Conservation (phyloP, 2,113 vertebrate species). For the Benitochromis conjunctus region DNA sequence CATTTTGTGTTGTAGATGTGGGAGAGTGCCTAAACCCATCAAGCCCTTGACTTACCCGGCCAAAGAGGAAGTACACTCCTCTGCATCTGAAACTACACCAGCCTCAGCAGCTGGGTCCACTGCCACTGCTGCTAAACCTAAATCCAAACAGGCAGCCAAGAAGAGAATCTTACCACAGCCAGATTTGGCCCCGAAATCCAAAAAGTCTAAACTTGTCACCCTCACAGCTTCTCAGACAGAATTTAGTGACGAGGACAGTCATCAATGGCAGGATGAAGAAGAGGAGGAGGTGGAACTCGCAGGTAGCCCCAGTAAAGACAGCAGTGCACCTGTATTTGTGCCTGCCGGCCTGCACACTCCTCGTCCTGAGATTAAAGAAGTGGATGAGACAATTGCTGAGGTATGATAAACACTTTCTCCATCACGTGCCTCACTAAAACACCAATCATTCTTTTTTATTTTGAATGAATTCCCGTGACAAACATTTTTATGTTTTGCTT, state of each 20-base stretch:
- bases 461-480: neutral
- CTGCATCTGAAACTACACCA: slow-evolving; percentile 5
- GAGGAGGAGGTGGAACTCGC: slow-evolving; percentile 40
- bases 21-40: slow-evolving; percentile 72
- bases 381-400: slow-evolving; percentile 91
- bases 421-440: neutral
- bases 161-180: slow-evolving; percentile 67
- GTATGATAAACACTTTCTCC: slow-evolving; percentile 53
- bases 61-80: slow-evolving; percentile 44
- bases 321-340: slow-evolving; percentile 82
- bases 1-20: slow-evolving; percentile 32
- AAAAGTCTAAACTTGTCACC: slow-evolving; percentile 79
- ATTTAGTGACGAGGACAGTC: slow-evolving; percentile 74
- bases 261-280: slow-evolving; percentile 5
- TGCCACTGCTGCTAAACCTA: slow-evolving; percentile 2
- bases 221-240: slow-evolving; percentile 81
- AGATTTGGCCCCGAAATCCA: slow-evolving; percentile 39
- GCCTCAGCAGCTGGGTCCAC: neutral
- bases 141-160: slow-evolving; percentile 20
- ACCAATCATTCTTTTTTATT: neutral
- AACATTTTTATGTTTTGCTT: neutral
- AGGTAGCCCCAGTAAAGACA: slow-evolving; percentile 75
- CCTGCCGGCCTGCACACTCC: slow-evolving; percentile 82
- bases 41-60: slow-evolving; percentile 58
- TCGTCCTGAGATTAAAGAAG: slow-evolving; percentile 72